Evolutionary conservation across 2,113 vertebrate species (phyloP), one percentile per base, ranked within the genome.

Genomic region (Leucopternis melanops): DNA sequence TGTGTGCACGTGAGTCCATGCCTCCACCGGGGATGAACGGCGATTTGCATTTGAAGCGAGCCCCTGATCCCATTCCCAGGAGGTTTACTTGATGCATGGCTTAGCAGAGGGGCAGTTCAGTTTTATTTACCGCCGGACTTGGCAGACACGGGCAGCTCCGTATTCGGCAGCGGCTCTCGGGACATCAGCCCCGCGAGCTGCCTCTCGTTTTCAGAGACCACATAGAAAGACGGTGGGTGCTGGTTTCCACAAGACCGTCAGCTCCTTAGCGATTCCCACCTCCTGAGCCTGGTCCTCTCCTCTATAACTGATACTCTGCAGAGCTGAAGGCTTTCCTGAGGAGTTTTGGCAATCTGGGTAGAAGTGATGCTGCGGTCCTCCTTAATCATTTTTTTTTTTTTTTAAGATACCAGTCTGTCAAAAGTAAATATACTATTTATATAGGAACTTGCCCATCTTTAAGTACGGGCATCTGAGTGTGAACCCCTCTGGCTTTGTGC

Each of bases 171-270:
- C 7, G 1, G 29, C 52, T 84, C 57, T 1, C 2, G 71, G 65
- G 78, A 23, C 44, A 4, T 20, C 10, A 6, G 72, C 67, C 57
- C 36, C 1, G 0, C 0, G 1, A n/a, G 40, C 47, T 2, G 5
- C 23, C 32, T 34, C 49, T 49, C 1, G 0, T 62, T 58, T 66
- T 58, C 63, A 29, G 31, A 40, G n/a, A 13, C 25, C 47, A 5
- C n/a, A 7, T 9, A 5, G 55, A 15, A 49, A 63, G 16, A 1
- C 2, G 12, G 31, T 20, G 40, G n/a, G 32, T 29, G 58, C 25
- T 20, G 36, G 38, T 29, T 29, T 34, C 42, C 59, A 22, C 1
- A 3, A 34, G 27, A 45, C 1, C 1, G 2, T 18, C 16, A 7
- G 12, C 14, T 32, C 16, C 23, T n/a, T 5, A 4, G 40, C 40